Evolutionary conservation across 2,888 invertebrate species (phyloP).

Genomic region (Drosophila subsilvestris): DNA sequence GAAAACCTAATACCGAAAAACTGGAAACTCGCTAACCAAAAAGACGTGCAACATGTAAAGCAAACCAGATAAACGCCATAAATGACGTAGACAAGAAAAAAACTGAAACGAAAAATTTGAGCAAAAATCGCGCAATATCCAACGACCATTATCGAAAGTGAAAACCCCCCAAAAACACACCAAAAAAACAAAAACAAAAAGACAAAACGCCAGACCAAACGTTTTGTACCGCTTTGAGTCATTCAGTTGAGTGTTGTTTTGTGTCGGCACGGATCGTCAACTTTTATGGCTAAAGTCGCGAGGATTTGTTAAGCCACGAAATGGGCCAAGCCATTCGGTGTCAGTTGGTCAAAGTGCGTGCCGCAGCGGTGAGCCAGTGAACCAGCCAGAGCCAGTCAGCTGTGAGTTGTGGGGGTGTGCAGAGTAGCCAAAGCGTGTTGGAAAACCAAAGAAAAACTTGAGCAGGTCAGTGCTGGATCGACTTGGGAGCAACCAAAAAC

Average conservation of each 20-base stretch:
- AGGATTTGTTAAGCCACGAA: slow-evolving; percentile 51
- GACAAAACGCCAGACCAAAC: slow-evolving; percentile 18
- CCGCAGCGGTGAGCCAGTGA: slow-evolving; percentile 29
- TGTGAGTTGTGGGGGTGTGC: slow-evolving; percentile 26
- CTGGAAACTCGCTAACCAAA: slow-evolving; percentile 52
- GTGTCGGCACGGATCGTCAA: slow-evolving; percentile 68
- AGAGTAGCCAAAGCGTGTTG: slow-evolving; percentile 5
- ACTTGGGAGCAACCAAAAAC: slow-evolving; percentile 1
- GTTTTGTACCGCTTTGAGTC: slow-evolving; percentile 52
- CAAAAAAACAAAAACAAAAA: background rate
- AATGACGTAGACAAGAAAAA: slow-evolving; percentile 72
- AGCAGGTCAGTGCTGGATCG: slow-evolving; percentile 58
- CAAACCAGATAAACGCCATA: slow-evolving; percentile 71
- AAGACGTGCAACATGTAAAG: slow-evolving; percentile 67
- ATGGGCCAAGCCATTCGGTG: slow-evolving; percentile 68
- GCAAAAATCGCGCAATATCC: slow-evolving; percentile 71
- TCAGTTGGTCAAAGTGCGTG: slow-evolving; percentile 74
- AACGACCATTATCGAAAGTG: slow-evolving; percentile 60
- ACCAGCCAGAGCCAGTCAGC: slow-evolving; percentile 3
- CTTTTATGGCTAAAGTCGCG: slow-evolving; percentile 53
- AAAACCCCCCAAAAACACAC: slow-evolving; percentile 23
- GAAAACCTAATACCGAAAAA: slow-evolving; percentile 37
- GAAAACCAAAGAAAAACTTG: slow-evolving; percentile 28
- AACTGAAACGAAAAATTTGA: slow-evolving; percentile 35
- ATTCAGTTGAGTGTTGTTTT: slow-evolving; percentile 3